These are phyloP conservation scores for Plestiodon gilberti DNA, from an alignment of 2,113 vertebrate species.

Conservation along the genomic window DNA sequence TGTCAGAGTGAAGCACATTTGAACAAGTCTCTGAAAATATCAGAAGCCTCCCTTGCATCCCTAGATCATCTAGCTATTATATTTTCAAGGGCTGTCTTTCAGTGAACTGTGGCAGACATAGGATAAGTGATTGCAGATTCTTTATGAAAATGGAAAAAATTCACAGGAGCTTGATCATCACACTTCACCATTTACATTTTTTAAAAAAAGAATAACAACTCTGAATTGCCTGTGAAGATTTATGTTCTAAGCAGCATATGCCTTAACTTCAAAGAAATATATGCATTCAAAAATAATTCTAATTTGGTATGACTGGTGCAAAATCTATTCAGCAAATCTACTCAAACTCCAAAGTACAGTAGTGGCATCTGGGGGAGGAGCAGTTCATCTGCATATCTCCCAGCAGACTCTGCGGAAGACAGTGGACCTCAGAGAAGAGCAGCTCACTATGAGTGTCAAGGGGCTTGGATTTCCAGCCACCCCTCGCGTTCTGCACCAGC, in stretches of 20 bases:
- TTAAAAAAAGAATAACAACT: conserved; percentile 26
- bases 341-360: too few relatives aligned
- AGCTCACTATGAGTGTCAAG: too few relatives aligned
- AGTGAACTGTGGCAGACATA: conserved; percentile 32
- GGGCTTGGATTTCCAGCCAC: too few relatives aligned
- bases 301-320: not conserved
- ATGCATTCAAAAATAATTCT: not conserved
- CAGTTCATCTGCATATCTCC: too few relatives aligned
- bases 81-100: conserved; percentile 59
- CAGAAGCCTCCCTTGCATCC: conserved; percentile 61
- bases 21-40: conserved; percentile 58
- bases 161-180: conserved; percentile 21
- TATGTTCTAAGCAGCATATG: conserved; percentile 38
- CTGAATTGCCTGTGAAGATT: conserved; percentile 38
- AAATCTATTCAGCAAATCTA: not conserved
- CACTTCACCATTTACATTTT: conserved; percentile 33
- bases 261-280: conserved; percentile 21
- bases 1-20: conserved; percentile 61
- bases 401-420: too few relatives aligned
- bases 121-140: conserved; percentile 50
- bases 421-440: too few relatives aligned
- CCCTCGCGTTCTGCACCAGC: too few relatives aligned
- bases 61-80: conserved; percentile 56
- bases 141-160: conserved; percentile 34
- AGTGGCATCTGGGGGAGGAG: too few relatives aligned